Conservation (phyloP, 2,797 vertebrate species). For the Pangasius macronema region DNA sequence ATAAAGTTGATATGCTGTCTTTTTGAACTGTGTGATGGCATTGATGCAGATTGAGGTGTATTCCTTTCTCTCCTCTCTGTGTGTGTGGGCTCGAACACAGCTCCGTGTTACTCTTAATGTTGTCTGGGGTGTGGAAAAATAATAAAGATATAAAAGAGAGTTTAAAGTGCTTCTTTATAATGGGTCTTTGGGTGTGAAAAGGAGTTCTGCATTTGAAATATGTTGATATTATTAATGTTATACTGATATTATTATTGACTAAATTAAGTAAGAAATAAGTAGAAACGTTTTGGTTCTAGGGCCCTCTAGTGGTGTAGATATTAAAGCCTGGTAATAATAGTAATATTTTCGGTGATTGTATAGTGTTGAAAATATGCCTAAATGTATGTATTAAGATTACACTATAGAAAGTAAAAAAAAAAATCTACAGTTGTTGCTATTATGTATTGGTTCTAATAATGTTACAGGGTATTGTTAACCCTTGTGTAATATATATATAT, state of each 20-base stretch:
- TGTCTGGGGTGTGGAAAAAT: slow-evolving; percentile 84
- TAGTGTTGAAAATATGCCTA: not conserved
- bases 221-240: not conserved
- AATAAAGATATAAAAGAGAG: slow-evolving; percentile 82
- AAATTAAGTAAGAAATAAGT: not conserved
- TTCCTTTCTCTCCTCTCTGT: slow-evolving; percentile 74
- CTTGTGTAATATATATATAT: too few relatives aligned
- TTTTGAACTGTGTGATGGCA: slow-evolving; percentile 73
- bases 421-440: not conserved
- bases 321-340: not conserved
- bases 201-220: not conserved
- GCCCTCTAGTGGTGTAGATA: not conserved
- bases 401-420: not conserved
- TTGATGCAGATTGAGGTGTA: slow-evolving; percentile 57
- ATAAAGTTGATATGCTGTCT: slow-evolving; percentile 66
- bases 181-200: slow-evolving; percentile 76
- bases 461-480: not conserved
- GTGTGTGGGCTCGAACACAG: slow-evolving; percentile 91
- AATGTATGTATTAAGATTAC: not conserved
- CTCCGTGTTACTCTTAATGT: slow-evolving; percentile 94
- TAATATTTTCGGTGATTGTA: not conserved
- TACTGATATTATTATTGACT: not conserved
- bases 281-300: not conserved
- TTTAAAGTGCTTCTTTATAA: slow-evolving; percentile 82
- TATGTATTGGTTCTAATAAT: not conserved